Evolutionary conservation across 2,888 invertebrate genomes (phyloP).

Genomic region (Drosophila fulvimacula): DNA sequence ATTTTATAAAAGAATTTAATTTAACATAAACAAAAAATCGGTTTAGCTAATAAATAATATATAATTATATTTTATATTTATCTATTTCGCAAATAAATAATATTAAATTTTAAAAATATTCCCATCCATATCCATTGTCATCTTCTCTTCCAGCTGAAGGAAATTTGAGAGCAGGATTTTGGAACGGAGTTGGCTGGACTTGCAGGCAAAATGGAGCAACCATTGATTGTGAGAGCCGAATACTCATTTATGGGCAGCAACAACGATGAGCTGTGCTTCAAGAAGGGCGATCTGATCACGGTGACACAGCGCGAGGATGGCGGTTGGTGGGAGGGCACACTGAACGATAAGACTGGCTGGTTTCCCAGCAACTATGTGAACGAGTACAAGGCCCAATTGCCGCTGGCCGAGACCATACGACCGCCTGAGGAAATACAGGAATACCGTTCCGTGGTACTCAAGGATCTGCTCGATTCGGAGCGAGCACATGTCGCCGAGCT

Average conservation of each 20-base stretch:
- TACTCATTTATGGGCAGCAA: constrained; percentile 98
- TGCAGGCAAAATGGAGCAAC: constrained; percentile 80
- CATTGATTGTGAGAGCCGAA: constrained; percentile 92
- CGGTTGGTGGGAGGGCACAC: constrained; percentile 99
- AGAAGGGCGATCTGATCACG: constrained; percentile 97
- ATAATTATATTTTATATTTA: too few relatives aligned
- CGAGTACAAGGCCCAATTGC: constrained; percentile 88
- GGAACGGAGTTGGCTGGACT: constrained; percentile 26
- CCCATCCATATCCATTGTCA: too few relatives aligned
- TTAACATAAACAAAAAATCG: background rate
- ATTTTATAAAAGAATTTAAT: too few relatives aligned
- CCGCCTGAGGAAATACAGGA: constrained; percentile 90
- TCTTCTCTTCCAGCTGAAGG: constrained; percentile 57
- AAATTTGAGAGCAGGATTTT: constrained; percentile 49
- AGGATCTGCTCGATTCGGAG: constrained; percentile 96
- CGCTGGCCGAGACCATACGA: constrained; percentile 88
- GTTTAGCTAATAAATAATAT: too few relatives aligned
- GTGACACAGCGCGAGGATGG: constrained; percentile 98
- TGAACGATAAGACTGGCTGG: constrained; percentile 98
- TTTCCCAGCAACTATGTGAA: constrained; percentile 99
- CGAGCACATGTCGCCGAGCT: constrained; percentile 95
- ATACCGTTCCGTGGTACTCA: constrained; percentile 93
- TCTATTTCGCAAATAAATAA: too few relatives aligned
- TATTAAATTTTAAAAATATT: too few relatives aligned
- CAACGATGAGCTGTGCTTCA: constrained; percentile 98